Conservation (phyloP, 2,113 vertebrate species). For the Alethe diademata region DNA sequence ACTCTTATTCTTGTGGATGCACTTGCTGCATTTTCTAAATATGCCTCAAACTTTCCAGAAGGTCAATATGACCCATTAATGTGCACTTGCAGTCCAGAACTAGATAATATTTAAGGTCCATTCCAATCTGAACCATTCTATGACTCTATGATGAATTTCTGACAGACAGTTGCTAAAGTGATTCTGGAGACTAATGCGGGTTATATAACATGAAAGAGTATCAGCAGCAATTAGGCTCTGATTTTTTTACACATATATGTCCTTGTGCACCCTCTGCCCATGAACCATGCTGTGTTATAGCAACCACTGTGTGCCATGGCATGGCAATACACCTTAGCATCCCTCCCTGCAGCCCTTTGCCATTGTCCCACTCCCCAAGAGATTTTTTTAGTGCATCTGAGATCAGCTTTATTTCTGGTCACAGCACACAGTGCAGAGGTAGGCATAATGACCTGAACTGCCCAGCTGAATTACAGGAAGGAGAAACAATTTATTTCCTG, state of each 20-base stretch:
- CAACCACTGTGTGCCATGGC: neutral
- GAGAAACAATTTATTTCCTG: constrained; percentile 16
- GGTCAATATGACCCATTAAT: neutral
- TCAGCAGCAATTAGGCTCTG: neutral
- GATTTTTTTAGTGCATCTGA: neutral
- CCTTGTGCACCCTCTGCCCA: neutral
- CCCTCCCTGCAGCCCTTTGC: neutral
- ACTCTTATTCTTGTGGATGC: neutral
- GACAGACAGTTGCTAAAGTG: neutral
- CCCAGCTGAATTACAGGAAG: neutral
- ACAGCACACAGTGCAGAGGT: neutral
- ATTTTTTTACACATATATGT: neutral
- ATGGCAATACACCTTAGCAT: neutral
- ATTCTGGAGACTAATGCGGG: neutral
- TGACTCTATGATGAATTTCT: neutral
- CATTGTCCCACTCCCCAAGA: neutral
- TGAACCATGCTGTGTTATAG: neutral
- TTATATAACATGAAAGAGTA: neutral
- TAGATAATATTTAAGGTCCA: too few relatives aligned
- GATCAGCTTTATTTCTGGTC: neutral
- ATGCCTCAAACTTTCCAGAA: neutral
- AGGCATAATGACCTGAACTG: neutral
- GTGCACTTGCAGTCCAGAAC: neutral
- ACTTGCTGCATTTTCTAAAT: neutral
- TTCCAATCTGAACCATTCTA: neutral